Conservation (phyloP, 2,888 invertebrate genomes). For the Andrena praecox region DNA sequence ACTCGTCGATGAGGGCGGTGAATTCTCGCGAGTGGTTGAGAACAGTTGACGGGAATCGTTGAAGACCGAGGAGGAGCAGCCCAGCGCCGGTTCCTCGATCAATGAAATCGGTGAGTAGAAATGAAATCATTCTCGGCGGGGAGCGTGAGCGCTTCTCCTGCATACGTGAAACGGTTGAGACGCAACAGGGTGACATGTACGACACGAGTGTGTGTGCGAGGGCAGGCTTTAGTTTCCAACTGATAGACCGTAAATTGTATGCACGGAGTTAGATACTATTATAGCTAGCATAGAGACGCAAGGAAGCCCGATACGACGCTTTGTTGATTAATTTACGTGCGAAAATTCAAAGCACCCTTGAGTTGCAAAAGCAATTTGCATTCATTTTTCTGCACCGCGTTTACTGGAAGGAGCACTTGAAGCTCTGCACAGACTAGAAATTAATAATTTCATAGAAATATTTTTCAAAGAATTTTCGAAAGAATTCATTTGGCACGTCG, state of each 20-base stretch:
- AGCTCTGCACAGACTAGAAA: constrained; percentile 22
- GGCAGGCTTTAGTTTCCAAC: not conserved
- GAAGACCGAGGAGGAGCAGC: constrained; percentile 15
- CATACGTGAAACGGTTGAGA: constrained; percentile 27
- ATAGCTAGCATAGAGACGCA: not conserved
- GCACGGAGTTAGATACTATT: not conserved
- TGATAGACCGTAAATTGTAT: constrained; percentile 32
- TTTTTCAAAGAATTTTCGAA: too few species aligned
- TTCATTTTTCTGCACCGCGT: not conserved
- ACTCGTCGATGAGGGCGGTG: constrained; percentile 19
- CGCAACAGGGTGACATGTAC: constrained; percentile 58
- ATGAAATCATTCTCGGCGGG: constrained; percentile 43
- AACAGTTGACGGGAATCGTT: constrained; percentile 44
- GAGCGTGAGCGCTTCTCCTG: not conserved
- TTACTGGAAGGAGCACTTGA: not conserved
- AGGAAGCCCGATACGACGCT: not conserved
- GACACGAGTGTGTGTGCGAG: constrained; percentile 5
- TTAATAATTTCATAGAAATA: too few species aligned
- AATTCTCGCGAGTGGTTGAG: constrained; percentile 53
- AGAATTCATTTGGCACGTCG: too few species aligned
- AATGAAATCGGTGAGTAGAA: constrained; percentile 48
- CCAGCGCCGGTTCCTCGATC: constrained; percentile 23
- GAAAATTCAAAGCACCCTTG: constrained; percentile 13
- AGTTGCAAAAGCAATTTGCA: not conserved
- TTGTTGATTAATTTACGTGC: constrained; percentile 19